phyloP scores from a whole-genome alignment of 2,797 vertebrate genomes.

The Tapirus indicus region DNA sequence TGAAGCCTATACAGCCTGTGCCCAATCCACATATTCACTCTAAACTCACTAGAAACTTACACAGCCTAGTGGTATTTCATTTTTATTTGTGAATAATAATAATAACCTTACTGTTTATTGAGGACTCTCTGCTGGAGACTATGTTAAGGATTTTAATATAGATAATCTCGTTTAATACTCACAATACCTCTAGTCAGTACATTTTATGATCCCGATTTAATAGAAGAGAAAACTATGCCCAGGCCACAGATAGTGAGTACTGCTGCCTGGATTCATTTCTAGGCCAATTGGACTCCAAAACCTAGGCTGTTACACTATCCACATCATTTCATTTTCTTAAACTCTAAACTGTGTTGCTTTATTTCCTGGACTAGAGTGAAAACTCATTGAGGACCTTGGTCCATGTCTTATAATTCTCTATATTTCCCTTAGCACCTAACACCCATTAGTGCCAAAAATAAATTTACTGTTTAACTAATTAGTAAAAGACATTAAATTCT shows the following conservation, averaged over 20 bases:
- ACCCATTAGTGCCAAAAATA: neutral
- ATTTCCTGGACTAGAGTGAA: neutral
- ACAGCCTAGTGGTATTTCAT: neutral
- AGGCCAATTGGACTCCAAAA: no score
- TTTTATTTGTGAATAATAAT: neutral
- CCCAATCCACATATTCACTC: no score
- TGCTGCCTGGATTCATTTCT: neutral
- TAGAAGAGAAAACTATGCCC: neutral
- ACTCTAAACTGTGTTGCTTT: no score
- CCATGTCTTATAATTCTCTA: neutral
- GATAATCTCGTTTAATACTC: neutral
- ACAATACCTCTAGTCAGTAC: neutral
- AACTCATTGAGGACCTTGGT: neutral
- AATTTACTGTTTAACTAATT: neutral
- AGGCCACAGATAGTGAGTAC: neutral
- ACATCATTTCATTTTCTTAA: neutral
- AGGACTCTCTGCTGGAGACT: neutral
- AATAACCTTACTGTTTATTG: neutral
- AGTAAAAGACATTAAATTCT: neutral
- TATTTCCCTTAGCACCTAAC: neutral
- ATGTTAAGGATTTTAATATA: neutral
- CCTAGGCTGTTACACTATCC: rapidly evolving
- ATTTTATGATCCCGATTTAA: neutral
- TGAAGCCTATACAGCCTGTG: neutral
- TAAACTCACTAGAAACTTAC: neutral